Base-by-base conservation (phyloP, 1,140 invertebrate genomes). In the Hormaphis cornu region DNA sequence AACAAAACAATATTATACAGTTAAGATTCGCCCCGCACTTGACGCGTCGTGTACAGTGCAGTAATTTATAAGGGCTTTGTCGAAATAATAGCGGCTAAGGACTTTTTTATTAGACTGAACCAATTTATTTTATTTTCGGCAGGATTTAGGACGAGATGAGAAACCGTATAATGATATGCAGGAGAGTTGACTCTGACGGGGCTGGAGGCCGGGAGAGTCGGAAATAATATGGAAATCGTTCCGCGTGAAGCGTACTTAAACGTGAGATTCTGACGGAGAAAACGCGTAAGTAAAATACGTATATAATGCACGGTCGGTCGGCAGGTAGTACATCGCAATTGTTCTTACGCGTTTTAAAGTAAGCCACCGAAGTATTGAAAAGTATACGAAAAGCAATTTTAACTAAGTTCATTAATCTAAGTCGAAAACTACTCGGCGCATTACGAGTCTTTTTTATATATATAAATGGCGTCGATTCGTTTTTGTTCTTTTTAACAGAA, bases 191-290 rank as follows among this genome's bases (percentile, higher is more conserved):
- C 33, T 58, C n/a, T 37, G 14, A 58, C 20, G 10, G 20, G 20
- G 33, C n/a, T n/a, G n/a, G n/a, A n/a, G n/a, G n/a, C n/a, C n/a
- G n/a, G n/a, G n/a, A n/a, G n/a, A 22, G 54, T 40, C 22, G 54
- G 54, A 40, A 58, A 58, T 58, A 58, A 58, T 58, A 58, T 58
- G 54, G 54, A 58, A 58, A 58, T 58, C 20, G 33, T 20, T 24
- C 33, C n/a, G 54, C 30, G 30, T 24, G 54, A 40, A 58, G 33
- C 40, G 54, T 58, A 24, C 54, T 37, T 40, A 40, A 58, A 58
- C 24, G 54, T 58, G 20, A 35, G 40, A 33, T 18, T 58, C 54
- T 58, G 54, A 58, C 54, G n/a, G 24, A 35, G 33, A 22, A 58
- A 40, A 58, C 9, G 9, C 5, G 30, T 33, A 33, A 24, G 53